A percentile compares a stretch with the other conserved stretches of the same genome.
These are phyloP conservation scores for Anarrhichthys ocellatus DNA, from an alignment of 2,113 vertebrate genomes.

Conservation along the genomic window DNA sequence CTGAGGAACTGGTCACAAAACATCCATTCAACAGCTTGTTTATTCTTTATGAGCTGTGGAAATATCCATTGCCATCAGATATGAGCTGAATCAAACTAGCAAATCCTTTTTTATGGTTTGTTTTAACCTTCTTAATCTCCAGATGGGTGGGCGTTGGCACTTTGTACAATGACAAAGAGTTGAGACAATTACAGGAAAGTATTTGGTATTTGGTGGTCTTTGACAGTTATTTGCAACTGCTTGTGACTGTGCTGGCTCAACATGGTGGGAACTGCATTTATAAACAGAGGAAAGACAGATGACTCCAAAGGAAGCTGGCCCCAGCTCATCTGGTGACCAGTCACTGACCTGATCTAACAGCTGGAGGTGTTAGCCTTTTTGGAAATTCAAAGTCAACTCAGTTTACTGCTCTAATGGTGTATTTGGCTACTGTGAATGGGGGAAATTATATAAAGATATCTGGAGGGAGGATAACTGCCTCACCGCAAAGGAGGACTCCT, in stretches of 20 bases:
- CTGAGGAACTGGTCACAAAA: conserved; percentile 15
- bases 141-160: conserved; percentile 12
- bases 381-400: conserved; percentile 47
- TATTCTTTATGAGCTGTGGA: conserved; percentile 12
- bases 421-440: conserved; percentile 67
- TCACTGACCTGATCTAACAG: conserved; percentile 54
- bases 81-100: background rate
- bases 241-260: background rate
- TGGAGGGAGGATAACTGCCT: conserved; percentile 43
- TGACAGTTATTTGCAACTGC: background rate
- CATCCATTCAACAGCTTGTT: conserved; percentile 14
- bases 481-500: conserved; percentile 46
- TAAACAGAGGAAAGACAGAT: conserved; percentile 51
- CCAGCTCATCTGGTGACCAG: conserved; percentile 63
- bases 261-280: background rate
- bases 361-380: conserved; percentile 41
- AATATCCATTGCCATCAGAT: conserved; percentile 18
- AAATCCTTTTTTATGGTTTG: conserved; percentile 8
- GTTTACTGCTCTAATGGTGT: conserved; percentile 68
- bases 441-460: conserved; percentile 70
- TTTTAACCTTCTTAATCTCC: conserved; percentile 10
- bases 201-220: conserved; percentile 36
- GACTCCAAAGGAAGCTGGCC: conserved; percentile 36
- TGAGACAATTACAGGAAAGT: conserved; percentile 55
- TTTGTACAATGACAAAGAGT: conserved; percentile 8